Evolutionary conservation across 2,113 vertebrate species (phyloP), one percentile per base, ranked within the genome.

Genomic region (Sapayoa aenigma): DNA sequence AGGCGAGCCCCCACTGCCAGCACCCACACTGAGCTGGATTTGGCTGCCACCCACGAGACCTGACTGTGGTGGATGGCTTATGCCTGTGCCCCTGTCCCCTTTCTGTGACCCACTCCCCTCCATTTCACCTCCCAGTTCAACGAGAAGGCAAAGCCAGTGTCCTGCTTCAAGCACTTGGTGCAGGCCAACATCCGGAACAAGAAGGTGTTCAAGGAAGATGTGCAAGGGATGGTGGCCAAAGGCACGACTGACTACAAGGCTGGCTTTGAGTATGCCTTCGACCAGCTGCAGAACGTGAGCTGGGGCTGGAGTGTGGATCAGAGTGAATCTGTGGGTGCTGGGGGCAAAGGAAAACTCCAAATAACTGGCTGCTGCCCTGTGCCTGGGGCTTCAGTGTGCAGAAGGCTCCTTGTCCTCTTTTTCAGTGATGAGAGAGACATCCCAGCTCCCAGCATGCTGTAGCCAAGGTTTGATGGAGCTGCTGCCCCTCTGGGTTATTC

Each of bases 231-330:
- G 99, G 98, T 98, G 94, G 99, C 99, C 87, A 99, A 99, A 97
- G 99, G 99, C 94, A 99, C 99, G 3, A 99, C 99, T 0, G 99
- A 99, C 98, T 99, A 99, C 98, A 99, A 99, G 97, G 98, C 99
- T n/a, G 99, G 99, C 96, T 99, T 99, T 93, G 98, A 99, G 73
- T 99, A 99, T 0, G 99, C 99, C 97, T 99, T 99, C 67, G 98
- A 99, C 95, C 99, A 99, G 98, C 99, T 99, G 95, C 98, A 99
- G 94, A 99, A 99, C 2, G 99, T 99, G 98, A 99, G 99, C 96
- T 24, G 63, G 55, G 90, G 23, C 68, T 2, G 16, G 77, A 50
- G 52, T 3, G 21, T 9, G 46, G 14, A 5, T 3, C 25, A 50
- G 31, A 82, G 33, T 9, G 47, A 41, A n/a, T 69, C 80, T 46